Conservation (phyloP, 2,797 vertebrate genomes). For the Poeciliopsis infans region DNA sequence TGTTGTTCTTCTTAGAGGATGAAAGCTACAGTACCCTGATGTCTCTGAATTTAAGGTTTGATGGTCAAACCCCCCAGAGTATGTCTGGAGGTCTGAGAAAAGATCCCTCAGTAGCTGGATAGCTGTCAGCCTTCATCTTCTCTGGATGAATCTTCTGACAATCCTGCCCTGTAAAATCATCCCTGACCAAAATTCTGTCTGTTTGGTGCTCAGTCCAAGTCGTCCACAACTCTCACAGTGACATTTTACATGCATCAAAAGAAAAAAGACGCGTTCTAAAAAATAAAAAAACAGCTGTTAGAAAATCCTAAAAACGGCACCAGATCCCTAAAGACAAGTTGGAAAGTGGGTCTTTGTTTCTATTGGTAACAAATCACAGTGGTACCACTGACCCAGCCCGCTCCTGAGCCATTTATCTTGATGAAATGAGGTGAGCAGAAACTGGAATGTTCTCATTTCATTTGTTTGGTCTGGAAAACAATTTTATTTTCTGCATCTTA, state of each 20-base stretch:
- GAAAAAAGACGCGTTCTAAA: neutral
- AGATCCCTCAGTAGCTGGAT: neutral
- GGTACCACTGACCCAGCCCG: constrained; percentile 32
- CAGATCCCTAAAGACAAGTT: constrained; percentile 12
- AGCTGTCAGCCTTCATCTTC: neutral
- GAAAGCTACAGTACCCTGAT: neutral
- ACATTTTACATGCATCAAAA: neutral
- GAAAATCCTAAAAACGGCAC: constrained; percentile 6
- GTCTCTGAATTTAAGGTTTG: neutral
- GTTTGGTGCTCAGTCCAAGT: neutral
- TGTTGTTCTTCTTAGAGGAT: neutral
- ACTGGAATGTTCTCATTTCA: neutral
- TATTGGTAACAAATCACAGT: constrained; percentile 46
- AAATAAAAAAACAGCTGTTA: neutral
- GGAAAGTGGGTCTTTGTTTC: constrained; percentile 42
- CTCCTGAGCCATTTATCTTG: constrained; percentile 22
- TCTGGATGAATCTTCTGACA: neutral
- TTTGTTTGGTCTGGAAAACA: neutral
- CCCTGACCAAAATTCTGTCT: neutral
- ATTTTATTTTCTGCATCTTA: neutral
- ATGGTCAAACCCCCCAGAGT: neutral
- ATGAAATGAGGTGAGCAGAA: constrained; percentile 11
- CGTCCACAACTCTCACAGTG: neutral
- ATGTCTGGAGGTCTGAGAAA: neutral
- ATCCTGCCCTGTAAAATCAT: neutral